phyloP scores from a whole-genome alignment of 2,797 vertebrate genomes.

The Cuculus canorus region DNA sequence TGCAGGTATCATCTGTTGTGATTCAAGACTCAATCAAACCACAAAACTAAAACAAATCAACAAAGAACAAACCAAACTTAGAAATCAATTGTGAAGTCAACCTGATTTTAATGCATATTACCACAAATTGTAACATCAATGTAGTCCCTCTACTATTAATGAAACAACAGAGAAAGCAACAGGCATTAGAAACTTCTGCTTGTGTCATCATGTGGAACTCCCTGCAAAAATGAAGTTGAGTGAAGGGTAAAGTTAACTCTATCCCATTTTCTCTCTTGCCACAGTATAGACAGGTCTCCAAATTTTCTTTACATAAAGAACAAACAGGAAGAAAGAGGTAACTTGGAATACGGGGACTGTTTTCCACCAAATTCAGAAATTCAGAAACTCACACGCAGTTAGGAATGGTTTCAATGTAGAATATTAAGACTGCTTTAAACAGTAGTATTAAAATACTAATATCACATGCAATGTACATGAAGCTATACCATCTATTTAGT shows the following conservation, averaged over 20 bases:
- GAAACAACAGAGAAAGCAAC: neutral
- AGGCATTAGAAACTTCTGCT: neutral
- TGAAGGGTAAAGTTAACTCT: neutral
- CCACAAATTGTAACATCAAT: neutral
- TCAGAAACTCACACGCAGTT: neutral
- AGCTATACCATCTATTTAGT: neutral
- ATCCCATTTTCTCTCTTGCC: neutral
- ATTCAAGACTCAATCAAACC: neutral
- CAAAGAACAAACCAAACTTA: neutral
- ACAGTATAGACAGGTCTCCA: neutral
- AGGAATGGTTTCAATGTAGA: neutral
- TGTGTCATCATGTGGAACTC: neutral
- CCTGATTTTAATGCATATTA: neutral
- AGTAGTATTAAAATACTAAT: neutral
- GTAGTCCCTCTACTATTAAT: neutral
- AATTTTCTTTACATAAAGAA: neutral
- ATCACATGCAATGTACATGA: neutral
- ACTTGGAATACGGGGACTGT: accelerated
- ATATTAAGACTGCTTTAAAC: neutral
- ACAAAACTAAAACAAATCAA: neutral
- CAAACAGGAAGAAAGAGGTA: neutral
- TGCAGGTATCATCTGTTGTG: neutral
- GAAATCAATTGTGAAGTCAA: neutral
- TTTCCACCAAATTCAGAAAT: neutral
- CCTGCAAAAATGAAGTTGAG: neutral